A percentile compares a stretch with the other conserved stretches of the same genome.
Conservation (phyloP, 92 coral and sea anemone species). For the Palythoa heliodiscus region DNA sequence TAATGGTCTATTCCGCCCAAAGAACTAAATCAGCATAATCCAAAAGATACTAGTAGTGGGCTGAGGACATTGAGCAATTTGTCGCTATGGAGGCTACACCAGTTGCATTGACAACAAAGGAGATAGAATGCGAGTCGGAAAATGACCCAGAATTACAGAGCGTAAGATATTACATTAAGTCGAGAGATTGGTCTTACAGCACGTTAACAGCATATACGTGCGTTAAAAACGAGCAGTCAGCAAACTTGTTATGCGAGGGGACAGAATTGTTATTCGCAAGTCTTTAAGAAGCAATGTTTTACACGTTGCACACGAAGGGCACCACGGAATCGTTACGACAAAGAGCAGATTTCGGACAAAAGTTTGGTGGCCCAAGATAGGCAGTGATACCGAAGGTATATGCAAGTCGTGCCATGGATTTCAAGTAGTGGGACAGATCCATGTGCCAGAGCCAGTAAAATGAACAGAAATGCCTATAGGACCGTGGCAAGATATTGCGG, state of each 20-base stretch:
- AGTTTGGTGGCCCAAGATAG: no score
- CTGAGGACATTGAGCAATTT: slow-evolving; percentile 55
- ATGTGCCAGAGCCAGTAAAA: no score
- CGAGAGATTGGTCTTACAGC: not conserved
- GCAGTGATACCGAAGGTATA: slow-evolving; percentile 36
- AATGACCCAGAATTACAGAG: not conserved
- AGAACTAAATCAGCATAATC: not conserved
- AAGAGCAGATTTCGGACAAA: not conserved
- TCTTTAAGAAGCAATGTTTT: not conserved
- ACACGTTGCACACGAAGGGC: slow-evolving; percentile 43
- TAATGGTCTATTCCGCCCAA: not conserved
- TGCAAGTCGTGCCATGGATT: slow-evolving; percentile 7
- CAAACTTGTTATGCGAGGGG: not conserved
- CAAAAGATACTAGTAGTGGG: slow-evolving; percentile 61
- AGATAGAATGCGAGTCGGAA: not conserved
- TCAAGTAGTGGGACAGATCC: slow-evolving; percentile 47
- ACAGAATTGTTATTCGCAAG: not conserved
- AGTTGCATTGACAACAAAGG: not conserved
- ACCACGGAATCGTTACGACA: not conserved
- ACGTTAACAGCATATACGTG: not conserved
- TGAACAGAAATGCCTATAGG: no score
- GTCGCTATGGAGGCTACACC: not conserved
- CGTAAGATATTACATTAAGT: not conserved
- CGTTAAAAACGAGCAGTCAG: not conserved
- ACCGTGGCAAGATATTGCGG: no score